Evolutionary conservation across 2,888 invertebrate species (phyloP), one percentile per base, ranked within the genome.

Genomic region (Eumerus sabulonum): DNA sequence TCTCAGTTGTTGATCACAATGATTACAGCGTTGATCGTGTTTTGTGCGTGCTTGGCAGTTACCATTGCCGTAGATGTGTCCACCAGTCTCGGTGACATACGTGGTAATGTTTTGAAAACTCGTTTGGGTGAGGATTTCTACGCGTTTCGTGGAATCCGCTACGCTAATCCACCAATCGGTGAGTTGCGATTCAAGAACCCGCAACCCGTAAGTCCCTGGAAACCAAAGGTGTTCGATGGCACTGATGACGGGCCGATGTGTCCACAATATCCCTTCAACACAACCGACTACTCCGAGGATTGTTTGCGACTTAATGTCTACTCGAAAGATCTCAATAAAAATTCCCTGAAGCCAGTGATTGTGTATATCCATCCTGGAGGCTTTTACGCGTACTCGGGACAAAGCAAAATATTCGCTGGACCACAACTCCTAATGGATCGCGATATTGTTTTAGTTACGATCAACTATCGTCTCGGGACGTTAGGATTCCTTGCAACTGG

Each of bases 321-420:
- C 81, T 90, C 91, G 83, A 82, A 89, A 82, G 84, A 47, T 85
- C 35, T 84, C 1, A 82, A 74, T n/a, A 11, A n/a, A 0, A 67
- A 62, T 1, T 54, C 63, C 13, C 76, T 38, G 0, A 84, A 82
- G 7, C 93, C 94, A 0, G 94, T 94, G 1, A 87, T 94, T 9
- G 90, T 94, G 0, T 93, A 90, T 85, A 89, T 94, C 53, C 94
- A 94, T 88, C 90, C 92, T 0, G 94, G 94, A 0, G 93, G 91
- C 7, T 93, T 92, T 85, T 92, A 92, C 84, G 86, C 87, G 0
- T 88, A 87, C 53, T 91, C 92, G 0, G 92, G 91, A 0, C 91
- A 91, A 82, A 93, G 92, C 64, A 84, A 85, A 54, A 84, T 83
- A 27, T 79, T 84, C 50, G 86, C 86, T 0, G 88, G 88, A 0